phyloP scores from a whole-genome alignment of 2,797 vertebrate species.

The Phalloptychus januarius region DNA sequence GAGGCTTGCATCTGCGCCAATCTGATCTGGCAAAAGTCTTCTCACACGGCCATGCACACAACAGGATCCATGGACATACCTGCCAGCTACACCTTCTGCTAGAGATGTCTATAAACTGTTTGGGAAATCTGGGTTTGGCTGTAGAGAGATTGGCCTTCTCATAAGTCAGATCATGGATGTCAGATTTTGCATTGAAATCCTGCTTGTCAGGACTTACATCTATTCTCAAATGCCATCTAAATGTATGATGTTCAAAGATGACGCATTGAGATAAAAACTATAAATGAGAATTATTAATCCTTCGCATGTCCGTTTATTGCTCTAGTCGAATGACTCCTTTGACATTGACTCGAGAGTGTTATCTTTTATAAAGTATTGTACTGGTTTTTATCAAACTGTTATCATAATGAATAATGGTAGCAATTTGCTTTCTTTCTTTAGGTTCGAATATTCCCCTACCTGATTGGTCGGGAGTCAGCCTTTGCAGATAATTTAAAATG shows the following conservation, averaged over 20 bases:
- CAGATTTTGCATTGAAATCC: constrained; percentile 32
- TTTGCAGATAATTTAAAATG: constrained; percentile 99
- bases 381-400: constrained; percentile 50
- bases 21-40: constrained; percentile 69
- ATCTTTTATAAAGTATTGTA: constrained; percentile 49
- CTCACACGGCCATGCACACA: constrained; percentile 28
- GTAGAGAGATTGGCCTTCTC: constrained; percentile 19
- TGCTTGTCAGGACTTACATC: constrained; percentile 7
- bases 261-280: constrained; percentile 25
- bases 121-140: constrained; percentile 52
- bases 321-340: constrained; percentile 26
- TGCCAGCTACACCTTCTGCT: constrained; percentile 65
- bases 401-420: constrained; percentile 72
- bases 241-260: background rate
- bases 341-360: constrained; percentile 39
- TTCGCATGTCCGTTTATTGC: background rate
- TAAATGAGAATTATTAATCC: constrained; percentile 18
- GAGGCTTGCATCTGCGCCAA: constrained; percentile 76
- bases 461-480: constrained; percentile 96
- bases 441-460: constrained; percentile 97
- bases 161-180: constrained; percentile 14
- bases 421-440: constrained; percentile 73
- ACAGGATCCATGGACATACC: constrained; percentile 42
- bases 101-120: constrained; percentile 41
- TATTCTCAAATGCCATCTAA: constrained; percentile 20